Conservation (phyloP, 2,113 vertebrate genomes). For the Chaetops frenatus region DNA sequence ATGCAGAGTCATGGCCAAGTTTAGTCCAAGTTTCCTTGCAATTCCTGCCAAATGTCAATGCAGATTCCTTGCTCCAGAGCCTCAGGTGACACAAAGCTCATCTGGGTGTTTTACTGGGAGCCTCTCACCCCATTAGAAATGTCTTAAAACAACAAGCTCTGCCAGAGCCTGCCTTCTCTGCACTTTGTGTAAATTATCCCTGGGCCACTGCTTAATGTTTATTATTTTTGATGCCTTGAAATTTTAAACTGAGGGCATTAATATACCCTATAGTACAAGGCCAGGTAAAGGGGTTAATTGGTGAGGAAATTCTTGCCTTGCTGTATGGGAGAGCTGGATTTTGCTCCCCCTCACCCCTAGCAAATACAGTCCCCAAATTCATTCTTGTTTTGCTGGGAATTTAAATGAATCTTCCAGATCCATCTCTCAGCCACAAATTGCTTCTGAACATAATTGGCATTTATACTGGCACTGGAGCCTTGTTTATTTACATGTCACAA, state of each 20-base stretch:
- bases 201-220: not conserved
- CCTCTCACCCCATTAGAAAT: not conserved
- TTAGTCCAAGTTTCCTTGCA: rapidly evolving
- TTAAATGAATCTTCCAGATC: not conserved
- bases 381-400: not conserved
- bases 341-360: not conserved
- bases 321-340: not conserved
- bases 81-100: not conserved
- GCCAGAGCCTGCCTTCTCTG: not conserved
- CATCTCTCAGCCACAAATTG: not conserved
- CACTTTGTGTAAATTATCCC: not conserved
- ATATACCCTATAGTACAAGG: not conserved
- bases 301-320: not conserved
- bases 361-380: not conserved
- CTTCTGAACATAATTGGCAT: not conserved
- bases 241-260: not conserved
- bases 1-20: rapidly evolving
- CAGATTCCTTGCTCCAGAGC: not conserved
- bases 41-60: not conserved
- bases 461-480: not conserved
- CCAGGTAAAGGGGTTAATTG: not conserved
- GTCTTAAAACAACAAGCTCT: not conserved
- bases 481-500: not conserved
- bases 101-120: not conserved
- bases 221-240: not conserved